Conservation (phyloP, 2,888 invertebrate genomes). For the Gnatocerus cornutus region DNA sequence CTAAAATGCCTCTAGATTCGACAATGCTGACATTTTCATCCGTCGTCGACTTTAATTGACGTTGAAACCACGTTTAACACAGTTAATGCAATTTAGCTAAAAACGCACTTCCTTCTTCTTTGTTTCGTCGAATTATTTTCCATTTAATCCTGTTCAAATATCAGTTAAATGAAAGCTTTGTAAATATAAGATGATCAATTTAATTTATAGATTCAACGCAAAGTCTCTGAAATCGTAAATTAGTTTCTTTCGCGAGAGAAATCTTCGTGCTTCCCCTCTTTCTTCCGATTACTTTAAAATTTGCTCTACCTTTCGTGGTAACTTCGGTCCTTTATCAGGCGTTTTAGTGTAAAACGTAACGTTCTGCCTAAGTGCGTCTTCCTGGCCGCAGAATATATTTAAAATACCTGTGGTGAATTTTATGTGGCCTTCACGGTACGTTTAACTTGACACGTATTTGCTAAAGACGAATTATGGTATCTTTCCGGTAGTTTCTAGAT, state of each 20-base stretch:
- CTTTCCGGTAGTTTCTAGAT: constrained; percentile 13
- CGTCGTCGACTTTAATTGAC: no score
- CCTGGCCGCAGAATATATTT: constrained; percentile 25
- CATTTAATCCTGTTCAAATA: constrained; percentile 3
- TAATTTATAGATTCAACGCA: neutral
- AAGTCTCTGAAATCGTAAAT: constrained; percentile 13
- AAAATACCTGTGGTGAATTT: constrained; percentile 31
- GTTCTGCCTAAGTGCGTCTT: constrained; percentile 9
- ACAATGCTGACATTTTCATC: no score
- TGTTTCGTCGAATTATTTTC: constrained; percentile 2
- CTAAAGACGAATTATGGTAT: constrained; percentile 13
- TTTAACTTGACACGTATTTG: constrained; percentile 31
- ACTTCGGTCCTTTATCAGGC: constrained; percentile 14
- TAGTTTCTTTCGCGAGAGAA: constrained; percentile 18
- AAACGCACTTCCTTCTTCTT: neutral
- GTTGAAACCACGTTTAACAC: no score
- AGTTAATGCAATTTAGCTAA: neutral
- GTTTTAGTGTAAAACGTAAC: constrained; percentile 9
- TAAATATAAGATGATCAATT: constrained; percentile 2
- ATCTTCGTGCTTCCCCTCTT: constrained; percentile 11
- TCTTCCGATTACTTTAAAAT: constrained; percentile 27
- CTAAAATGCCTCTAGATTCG: no score
- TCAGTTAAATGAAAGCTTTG: neutral
- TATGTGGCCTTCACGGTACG: constrained; percentile 26
- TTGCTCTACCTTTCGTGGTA: constrained; percentile 17